Evolutionary conservation across 2,797 vertebrate species (phyloP).

Genomic region (Triplophysa bombifrons): DNA sequence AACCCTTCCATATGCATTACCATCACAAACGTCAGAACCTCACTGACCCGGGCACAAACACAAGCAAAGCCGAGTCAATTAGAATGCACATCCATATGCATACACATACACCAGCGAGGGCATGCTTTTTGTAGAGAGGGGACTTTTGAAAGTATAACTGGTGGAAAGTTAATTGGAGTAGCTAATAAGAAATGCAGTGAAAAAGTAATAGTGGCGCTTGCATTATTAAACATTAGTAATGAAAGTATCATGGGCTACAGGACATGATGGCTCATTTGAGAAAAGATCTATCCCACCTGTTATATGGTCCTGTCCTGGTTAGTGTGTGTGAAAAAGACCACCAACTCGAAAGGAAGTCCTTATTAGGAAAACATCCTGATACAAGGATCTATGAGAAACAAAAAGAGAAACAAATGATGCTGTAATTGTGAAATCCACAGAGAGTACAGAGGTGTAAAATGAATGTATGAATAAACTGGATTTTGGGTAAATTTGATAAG

Average conservation of each 20-base stretch:
- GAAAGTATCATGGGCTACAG: background rate
- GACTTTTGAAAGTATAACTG: conserved; percentile 12
- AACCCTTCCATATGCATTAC: conserved; percentile 80
- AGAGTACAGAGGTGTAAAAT: too few species aligned
- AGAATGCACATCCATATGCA: conserved; percentile 35
- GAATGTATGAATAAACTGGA: too few species aligned
- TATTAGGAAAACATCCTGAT: background rate
- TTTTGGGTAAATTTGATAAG: too few species aligned
- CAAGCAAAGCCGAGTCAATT: conserved; percentile 1
- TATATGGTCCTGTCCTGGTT: background rate
- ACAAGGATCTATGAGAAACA: background rate
- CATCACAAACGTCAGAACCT: conserved; percentile 80
- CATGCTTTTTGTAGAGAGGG: background rate
- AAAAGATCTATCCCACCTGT: conserved; percentile 13
- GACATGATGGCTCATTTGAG: background rate
- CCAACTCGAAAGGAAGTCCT: conserved; percentile 16
- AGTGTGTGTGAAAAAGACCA: conserved; percentile 28
- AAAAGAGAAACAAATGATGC: too few species aligned
- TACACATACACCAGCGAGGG: conserved; percentile 26
- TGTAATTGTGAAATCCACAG: too few species aligned
- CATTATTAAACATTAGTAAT: background rate
- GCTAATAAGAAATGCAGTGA: background rate
- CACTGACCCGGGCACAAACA: conserved; percentile 64
- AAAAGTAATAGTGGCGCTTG: background rate
- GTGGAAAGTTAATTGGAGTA: background rate